These are phyloP conservation scores for Drosophila saltans DNA, from an alignment of 1,140 invertebrate genomes.

Conservation along the genomic window DNA sequence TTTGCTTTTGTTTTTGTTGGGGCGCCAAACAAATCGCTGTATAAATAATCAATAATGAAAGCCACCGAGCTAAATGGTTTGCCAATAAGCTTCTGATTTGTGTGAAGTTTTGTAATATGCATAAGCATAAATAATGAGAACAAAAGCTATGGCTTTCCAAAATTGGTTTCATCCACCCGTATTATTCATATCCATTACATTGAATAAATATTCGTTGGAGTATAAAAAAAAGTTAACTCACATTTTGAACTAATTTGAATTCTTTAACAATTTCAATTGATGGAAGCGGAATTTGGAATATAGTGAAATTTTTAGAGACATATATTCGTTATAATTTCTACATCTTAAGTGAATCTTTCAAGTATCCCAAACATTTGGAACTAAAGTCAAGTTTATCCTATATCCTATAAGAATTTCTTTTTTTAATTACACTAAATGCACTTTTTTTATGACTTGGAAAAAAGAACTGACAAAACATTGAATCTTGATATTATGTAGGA, in stretches of 20 bases:
- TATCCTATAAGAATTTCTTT: too few relatives aligned
- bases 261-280: too few relatives aligned
- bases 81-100: slow-evolving; percentile 79
- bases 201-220: too few relatives aligned
- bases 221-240: too few relatives aligned
- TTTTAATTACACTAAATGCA: neutral
- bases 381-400: too few relatives aligned
- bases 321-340: too few relatives aligned
- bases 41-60: slow-evolving; percentile 72
- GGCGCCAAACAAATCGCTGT: slow-evolving; percentile 63
- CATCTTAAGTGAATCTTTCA: too few relatives aligned
- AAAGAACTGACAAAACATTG: slow-evolving; percentile 42
- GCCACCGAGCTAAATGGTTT: slow-evolving; percentile 61
- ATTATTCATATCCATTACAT: too few relatives aligned
- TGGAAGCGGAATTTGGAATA: too few relatives aligned
- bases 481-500: slow-evolving; percentile 45
- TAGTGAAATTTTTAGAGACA: too few relatives aligned
- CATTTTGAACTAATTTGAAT: too few relatives aligned
- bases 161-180: neutral
- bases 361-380: too few relatives aligned
- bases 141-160: slow-evolving; percentile 33
- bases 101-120: slow-evolving; percentile 69
- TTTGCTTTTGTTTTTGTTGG: slow-evolving; percentile 3
- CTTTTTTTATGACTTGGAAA: slow-evolving; percentile 16
- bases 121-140: slow-evolving; percentile 78